phyloP scores from a whole-genome alignment of 2,113 vertebrate species.

The Eudyptes chrysolophus region DNA sequence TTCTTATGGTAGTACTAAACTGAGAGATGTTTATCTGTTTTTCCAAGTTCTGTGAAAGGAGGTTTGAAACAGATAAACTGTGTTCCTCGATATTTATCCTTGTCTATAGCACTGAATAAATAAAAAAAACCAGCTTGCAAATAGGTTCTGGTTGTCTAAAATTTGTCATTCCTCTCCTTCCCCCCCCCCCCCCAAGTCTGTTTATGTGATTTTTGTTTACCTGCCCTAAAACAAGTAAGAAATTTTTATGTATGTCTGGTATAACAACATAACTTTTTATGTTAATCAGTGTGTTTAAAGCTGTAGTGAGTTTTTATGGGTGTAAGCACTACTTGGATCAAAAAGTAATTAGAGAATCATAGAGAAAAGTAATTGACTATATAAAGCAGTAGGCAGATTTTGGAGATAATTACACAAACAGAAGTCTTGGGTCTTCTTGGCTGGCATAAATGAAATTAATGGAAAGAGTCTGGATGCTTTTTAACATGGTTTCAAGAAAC shows the following conservation, averaged over 20 bases:
- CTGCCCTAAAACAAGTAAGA: neutral
- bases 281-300: neutral
- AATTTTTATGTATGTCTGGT: neutral
- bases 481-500: neutral
- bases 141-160: neutral
- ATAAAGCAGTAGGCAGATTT: neutral
- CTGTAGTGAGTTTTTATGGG: neutral
- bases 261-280: neutral
- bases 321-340: neutral
- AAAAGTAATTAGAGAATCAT: neutral
- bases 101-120: neutral
- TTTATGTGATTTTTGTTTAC: neutral
- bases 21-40: neutral
- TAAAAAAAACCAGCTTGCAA: neutral
- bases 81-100: neutral
- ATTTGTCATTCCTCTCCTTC: neutral
- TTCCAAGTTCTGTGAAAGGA: neutral
- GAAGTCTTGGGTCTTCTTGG: neutral
- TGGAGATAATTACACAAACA: neutral
- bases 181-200: too few species aligned
- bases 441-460: neutral
- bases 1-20: neutral
- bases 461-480: neutral
- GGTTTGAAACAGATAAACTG: neutral
- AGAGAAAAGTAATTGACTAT: neutral